phyloP scores from a whole-genome alignment of 2,797 vertebrate species.

The Prunella strophiata region DNA sequence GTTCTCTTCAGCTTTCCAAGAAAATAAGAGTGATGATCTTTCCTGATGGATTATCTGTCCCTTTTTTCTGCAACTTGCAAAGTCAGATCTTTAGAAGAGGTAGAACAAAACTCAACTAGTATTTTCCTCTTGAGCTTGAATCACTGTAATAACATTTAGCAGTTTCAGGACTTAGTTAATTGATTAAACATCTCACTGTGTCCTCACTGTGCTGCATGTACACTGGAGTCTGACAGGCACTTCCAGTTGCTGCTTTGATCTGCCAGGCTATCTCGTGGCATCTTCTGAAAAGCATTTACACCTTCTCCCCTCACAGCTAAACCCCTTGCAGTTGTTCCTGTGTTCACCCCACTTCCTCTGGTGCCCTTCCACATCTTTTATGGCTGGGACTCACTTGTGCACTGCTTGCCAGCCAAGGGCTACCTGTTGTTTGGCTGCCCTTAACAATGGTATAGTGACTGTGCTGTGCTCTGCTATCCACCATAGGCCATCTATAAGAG shows the following conservation, averaged over 20 bases:
- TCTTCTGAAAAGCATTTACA: not conserved
- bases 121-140: not conserved
- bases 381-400: not conserved
- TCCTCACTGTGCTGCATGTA: not conserved
- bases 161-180: not conserved
- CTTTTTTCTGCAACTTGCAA: not conserved
- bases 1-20: not conserved
- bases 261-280: not conserved
- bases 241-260: not conserved
- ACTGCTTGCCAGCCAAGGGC: not conserved
- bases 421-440: not conserved
- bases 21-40: not conserved
- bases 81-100: not conserved
- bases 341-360: not conserved
- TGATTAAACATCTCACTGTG: not conserved
- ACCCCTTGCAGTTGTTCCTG: not conserved
- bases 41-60: not conserved
- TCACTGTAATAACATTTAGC: not conserved
- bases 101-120: not conserved
- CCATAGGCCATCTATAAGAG: not conserved
- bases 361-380: not conserved
- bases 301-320: not conserved
- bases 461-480: not conserved
- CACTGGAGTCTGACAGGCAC: not conserved
- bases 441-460: not conserved